A percentile compares a stretch with the other conserved stretches of the same genome.
Evolutionary conservation across 2,113 vertebrate genomes (phyloP).

Genomic region (Trichomycterus rosablanca): DNA sequence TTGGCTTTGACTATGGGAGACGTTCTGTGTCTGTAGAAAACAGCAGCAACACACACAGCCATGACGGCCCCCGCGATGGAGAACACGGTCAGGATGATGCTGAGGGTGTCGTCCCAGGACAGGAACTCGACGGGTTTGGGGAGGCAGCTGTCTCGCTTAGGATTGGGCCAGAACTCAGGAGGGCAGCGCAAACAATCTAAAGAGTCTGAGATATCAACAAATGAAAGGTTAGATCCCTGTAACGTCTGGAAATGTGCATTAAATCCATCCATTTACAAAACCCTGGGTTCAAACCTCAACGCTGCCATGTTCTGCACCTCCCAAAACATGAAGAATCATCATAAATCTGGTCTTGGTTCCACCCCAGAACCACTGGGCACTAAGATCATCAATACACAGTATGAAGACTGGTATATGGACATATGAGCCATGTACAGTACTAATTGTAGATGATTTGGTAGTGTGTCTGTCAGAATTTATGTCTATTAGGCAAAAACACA

Average conservation of each 20-base stretch:
- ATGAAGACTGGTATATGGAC: no score
- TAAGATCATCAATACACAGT: no score
- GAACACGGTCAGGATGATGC: slow-evolving; percentile 51
- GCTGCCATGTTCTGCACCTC: no score
- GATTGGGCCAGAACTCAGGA: slow-evolving; percentile 59
- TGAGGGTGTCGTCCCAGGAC: slow-evolving; percentile 56
- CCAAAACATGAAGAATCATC: no score
- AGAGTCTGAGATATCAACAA: slow-evolving; percentile 49
- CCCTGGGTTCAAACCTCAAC: background rate
- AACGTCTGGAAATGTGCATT: background rate
- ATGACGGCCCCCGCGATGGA: slow-evolving; percentile 54
- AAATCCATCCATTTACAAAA: background rate
- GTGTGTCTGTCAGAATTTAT: no score
- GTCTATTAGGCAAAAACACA: no score
- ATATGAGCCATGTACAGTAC: no score
- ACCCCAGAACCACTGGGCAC: no score
- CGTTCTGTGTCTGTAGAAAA: slow-evolving; percentile 55
- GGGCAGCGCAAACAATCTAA: slow-evolving; percentile 55
- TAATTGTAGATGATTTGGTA: no score
- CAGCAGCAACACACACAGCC: slow-evolving; percentile 43
- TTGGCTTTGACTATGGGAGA: slow-evolving; percentile 63
- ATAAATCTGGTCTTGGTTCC: no score
- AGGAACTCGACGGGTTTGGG: slow-evolving; percentile 63
- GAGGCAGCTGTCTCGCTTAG: slow-evolving; percentile 48
- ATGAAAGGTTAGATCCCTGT: background rate